These are phyloP conservation scores for Nixonia krombeini DNA, from an alignment of 1,140 invertebrate genomes.

Conservation along the genomic window DNA sequence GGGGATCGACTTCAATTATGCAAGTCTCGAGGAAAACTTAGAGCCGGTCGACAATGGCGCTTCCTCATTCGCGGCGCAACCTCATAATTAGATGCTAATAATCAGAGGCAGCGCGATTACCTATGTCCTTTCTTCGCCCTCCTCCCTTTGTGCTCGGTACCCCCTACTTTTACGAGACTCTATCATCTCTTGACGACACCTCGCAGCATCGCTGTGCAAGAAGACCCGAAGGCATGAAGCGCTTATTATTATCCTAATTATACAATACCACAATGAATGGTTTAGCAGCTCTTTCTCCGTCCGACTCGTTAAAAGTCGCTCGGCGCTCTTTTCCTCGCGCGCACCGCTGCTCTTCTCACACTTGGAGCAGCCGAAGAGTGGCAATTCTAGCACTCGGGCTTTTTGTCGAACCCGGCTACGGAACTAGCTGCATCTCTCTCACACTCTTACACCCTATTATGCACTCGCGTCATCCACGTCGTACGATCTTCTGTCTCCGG, in stretches of 20 bases:
- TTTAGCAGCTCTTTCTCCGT: conserved; percentile 44
- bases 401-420: conserved; percentile 61
- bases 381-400: conserved; percentile 70
- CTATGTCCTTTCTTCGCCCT: conserved; percentile 44
- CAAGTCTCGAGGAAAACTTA: conserved; percentile 5
- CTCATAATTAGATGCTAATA: conserved; percentile 69
- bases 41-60: background rate
- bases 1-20: background rate
- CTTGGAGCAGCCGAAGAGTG: conserved; percentile 66
- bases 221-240: conserved; percentile 57
- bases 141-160: conserved; percentile 30
- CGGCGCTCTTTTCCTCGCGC: conserved; percentile 25
- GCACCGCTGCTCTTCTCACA: conserved; percentile 58
- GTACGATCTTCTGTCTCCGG: conserved; percentile 59
- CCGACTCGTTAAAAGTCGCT: conserved; percentile 23
- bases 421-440: conserved; percentile 54
- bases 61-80: conserved; percentile 28
- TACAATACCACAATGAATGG: conserved; percentile 69
- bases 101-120: conserved; percentile 52
- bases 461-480: conserved; percentile 41
- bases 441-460: conserved; percentile 59
- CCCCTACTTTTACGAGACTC: conserved; percentile 29
- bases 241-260: conserved; percentile 73
- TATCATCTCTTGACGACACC: conserved; percentile 45
- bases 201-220: conserved; percentile 52